phyloP scores from a whole-genome alignment of 2,888 invertebrate genomes.

The Aspidiotus destructor region DNA sequence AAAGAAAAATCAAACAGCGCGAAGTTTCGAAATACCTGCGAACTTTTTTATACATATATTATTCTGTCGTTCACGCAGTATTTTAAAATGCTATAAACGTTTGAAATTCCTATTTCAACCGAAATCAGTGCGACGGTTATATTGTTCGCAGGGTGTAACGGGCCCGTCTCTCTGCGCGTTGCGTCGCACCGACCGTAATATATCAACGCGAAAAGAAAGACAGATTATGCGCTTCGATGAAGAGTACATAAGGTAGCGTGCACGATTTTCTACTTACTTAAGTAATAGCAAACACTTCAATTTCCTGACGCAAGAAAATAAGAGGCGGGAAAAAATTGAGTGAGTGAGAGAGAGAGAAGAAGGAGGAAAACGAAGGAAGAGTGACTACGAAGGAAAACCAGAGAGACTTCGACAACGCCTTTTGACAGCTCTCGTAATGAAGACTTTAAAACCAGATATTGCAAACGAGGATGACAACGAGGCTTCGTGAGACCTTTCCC shows the following conservation, averaged over 20 bases:
- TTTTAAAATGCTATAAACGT: slow-evolving; percentile 1
- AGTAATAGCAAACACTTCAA: slow-evolving; percentile 31
- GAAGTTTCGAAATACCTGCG: not conserved
- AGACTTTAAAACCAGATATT: too few relatives aligned
- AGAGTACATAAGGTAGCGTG: slow-evolving; percentile 7
- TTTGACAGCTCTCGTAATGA: too few relatives aligned
- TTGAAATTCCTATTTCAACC: not conserved
- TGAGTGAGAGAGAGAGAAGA: not conserved
- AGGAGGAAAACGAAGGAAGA: not conserved
- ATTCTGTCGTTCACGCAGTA: not conserved
- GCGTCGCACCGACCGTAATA: not conserved
- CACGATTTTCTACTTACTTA: slow-evolving; percentile 5
- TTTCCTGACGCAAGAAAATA: slow-evolving; percentile 20
- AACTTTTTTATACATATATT: not conserved
- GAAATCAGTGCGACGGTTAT: not conserved
- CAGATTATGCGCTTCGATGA: slow-evolving; percentile 1
- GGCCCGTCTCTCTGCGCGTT: not conserved
- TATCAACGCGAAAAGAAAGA: not conserved
- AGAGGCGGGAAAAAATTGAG: slow-evolving; percentile 15
- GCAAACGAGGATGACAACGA: too few relatives aligned
- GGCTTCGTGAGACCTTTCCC: too few relatives aligned
- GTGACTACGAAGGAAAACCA: not conserved
- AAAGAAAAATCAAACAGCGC: not conserved
- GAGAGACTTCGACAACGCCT: too few relatives aligned
- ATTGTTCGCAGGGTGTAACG: not conserved